Evolutionary conservation across 2,113 vertebrate genomes (phyloP), one percentile per base, ranked within the genome.

Genomic region (Oreochromis tanganicae): DNA sequence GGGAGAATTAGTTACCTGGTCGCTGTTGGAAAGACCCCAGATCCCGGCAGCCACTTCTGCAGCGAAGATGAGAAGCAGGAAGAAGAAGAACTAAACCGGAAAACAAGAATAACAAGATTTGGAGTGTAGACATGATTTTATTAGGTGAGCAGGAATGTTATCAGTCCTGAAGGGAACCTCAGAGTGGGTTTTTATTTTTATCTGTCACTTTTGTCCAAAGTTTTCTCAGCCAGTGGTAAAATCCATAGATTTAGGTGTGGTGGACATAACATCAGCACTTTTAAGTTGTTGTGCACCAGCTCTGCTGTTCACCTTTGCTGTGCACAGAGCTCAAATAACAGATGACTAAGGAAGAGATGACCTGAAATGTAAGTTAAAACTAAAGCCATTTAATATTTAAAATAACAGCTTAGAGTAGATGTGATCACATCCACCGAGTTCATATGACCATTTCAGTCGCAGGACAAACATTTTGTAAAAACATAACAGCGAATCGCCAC

Each of bases 61-160:
- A 48, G 97, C 97, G 85, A 99, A 98, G 94, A 99, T 99, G 94
- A 99, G 66, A 9, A 99, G 95, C 61, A 99, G 98, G 96, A 98
- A 99, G 90, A 97, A 3, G 87, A 99, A 99, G 95, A 99, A 99
- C 98, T 99, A 75, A 59, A 82, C 1, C 29, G 7, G 16, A 52
- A 32, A 75, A 79, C 5, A n/a, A 24, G n/a, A 36, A 54, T 27
- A 27, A 27, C 1, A 29, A 8, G 19, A 66, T 66, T 29, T 78
- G 9, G 16, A 75, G 24, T 75, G 24, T 2, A 75, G 71, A 52
- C 10, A 5, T 52, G 34, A 78, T 50, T 78, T 32, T 78, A 52
- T 52, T 78, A 38, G 48, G 48, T 2, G 38, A 55, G 54, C 9
- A 55, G 54, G 19, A 1, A 55, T 55, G 43, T 75, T 32, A 50